A percentile compares a stretch with the other conserved stretches of the same genome.
Conservation (phyloP, 2,888 invertebrate species). For the Pheosia gnoma region DNA sequence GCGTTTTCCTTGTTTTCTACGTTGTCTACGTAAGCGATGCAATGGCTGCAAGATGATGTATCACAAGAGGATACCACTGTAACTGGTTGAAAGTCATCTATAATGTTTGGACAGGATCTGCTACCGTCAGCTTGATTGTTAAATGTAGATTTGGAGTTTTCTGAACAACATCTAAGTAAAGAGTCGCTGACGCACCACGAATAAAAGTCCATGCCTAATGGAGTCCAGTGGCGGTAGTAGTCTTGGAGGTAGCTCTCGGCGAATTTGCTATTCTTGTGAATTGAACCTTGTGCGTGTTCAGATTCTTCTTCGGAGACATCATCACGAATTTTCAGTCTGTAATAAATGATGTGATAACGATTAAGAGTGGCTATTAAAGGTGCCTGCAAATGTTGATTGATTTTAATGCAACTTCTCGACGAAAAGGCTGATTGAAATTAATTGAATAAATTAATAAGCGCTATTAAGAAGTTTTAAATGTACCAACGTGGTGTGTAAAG, state of each 20-base stretch:
- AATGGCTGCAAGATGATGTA: constrained; percentile 38
- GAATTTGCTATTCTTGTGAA: constrained; percentile 56
- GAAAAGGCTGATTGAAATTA: too few relatives aligned
- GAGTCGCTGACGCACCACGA: constrained; percentile 62
- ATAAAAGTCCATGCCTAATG: constrained; percentile 54
- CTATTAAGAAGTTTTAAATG: too few relatives aligned
- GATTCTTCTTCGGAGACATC: constrained; percentile 58
- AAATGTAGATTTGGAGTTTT: constrained; percentile 44
- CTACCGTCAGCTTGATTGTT: constrained; percentile 49
- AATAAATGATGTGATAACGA: constrained; percentile 11
- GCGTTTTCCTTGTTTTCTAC: constrained; percentile 19
- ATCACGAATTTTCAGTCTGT: constrained; percentile 54
- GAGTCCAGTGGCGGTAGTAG: constrained; percentile 60
- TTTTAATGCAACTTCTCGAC: too few relatives aligned
- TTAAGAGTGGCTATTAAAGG: not conserved
- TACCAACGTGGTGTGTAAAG: too few relatives aligned
- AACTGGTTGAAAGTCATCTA: constrained; percentile 53
- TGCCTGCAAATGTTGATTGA: too few relatives aligned
- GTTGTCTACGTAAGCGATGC: constrained; percentile 22
- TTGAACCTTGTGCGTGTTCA: constrained; percentile 26
- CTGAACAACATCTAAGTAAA: constrained; percentile 50
- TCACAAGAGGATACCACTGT: constrained; percentile 51
- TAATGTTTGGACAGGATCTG: constrained; percentile 65
- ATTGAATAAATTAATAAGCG: too few relatives aligned
- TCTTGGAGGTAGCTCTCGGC: constrained; percentile 67